A percentile compares a stretch with the other conserved stretches of the same genome.
phyloP scores from a whole-genome alignment of 2,113 vertebrate species.

The Bungarus multicinctus region DNA sequence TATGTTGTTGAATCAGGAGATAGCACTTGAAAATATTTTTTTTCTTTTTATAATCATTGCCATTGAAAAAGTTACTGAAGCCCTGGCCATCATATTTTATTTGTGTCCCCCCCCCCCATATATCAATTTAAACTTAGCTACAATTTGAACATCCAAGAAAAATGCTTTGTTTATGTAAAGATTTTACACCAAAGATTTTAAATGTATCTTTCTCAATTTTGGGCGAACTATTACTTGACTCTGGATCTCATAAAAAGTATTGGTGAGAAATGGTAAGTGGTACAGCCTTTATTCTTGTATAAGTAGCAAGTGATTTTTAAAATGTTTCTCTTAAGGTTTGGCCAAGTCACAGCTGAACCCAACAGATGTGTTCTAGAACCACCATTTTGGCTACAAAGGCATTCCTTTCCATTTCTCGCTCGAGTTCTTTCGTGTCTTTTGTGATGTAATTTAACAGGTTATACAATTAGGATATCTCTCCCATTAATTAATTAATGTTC shows the following conservation, averaged over 20 bases:
- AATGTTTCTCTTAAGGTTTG: background rate
- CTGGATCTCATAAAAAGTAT: background rate
- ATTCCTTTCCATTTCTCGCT: background rate
- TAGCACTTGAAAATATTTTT: conserved; percentile 44
- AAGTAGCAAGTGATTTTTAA: background rate
- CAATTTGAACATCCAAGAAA: conserved; percentile 46
- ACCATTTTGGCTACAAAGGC: conserved; percentile 7
- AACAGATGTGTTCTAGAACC: conserved; percentile 23
- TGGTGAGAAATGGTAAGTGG: background rate
- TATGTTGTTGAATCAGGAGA: background rate
- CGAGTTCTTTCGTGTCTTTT: conserved; percentile 12
- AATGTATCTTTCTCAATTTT: conserved; percentile 9
- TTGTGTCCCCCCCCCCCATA: conserved; percentile 46
- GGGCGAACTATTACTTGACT: background rate
- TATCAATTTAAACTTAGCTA: conserved; percentile 53
- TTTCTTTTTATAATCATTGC: conserved; percentile 24
- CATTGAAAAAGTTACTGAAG: conserved; percentile 56
- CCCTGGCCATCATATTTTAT: conserved; percentile 38
- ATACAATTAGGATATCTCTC: background rate
- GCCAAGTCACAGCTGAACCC: background rate
- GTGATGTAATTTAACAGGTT: background rate
- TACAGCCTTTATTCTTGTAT: background rate
- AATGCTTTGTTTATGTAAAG: conserved; percentile 42
- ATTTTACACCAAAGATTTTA: conserved; percentile 59
- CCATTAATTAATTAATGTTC: conserved; percentile 4